Base-by-base conservation (phyloP, 2,113 vertebrate species). In the Calyptommatus sinebrachiatus region DNA sequence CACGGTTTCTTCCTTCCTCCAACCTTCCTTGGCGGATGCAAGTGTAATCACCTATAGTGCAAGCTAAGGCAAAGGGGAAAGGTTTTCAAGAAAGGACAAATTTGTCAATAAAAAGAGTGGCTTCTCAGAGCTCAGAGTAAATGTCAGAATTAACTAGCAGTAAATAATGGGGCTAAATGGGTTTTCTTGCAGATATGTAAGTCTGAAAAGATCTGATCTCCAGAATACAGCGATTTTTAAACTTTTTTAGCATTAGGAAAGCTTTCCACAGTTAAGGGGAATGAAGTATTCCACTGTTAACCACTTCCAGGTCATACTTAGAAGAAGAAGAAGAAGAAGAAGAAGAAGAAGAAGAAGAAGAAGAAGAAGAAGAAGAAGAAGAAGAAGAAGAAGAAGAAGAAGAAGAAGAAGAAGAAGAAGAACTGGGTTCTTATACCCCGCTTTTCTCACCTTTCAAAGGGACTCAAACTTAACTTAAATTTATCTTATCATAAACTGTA, bases 31-130 rank as follows among this genome's bases (percentile, higher is more conserved):
- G 69, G 74, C 70, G 79, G 57, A 71, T 84, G 16, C 50, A 76
- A 73, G 76, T 87, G 77, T 76, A 90, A 87, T 61, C 72, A 45
- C 71, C 22, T 72, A 22, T 26, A 35, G 5, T 18, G 16, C 12
- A 57, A 18, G 45, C 16, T 22, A 2, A 7, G 71, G 50, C 29
- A n/a, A 41, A 14, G 48, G 14, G 29, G 10, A 4, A 8, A 1
- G 2, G 18, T 2, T 11, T 21, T 67, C 8, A 26, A 31, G n/a
- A 41, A 28, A 16, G 41, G n/a, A 16, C 10, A 5, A 24, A 48
- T 21, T n/a, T 66, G 41, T 29, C 76, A 26, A 16, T 26, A 50
- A 41, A 66, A 76, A 14, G 7, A n/a, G 61, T 29, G 53, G 18
- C 41, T 79, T 73, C 62, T 26, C 46, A n/a, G 48, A 65, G 77